These are phyloP conservation scores for Gouania willdenowi DNA, from an alignment of 2,797 vertebrate genomes.

Conservation along the genomic window DNA sequence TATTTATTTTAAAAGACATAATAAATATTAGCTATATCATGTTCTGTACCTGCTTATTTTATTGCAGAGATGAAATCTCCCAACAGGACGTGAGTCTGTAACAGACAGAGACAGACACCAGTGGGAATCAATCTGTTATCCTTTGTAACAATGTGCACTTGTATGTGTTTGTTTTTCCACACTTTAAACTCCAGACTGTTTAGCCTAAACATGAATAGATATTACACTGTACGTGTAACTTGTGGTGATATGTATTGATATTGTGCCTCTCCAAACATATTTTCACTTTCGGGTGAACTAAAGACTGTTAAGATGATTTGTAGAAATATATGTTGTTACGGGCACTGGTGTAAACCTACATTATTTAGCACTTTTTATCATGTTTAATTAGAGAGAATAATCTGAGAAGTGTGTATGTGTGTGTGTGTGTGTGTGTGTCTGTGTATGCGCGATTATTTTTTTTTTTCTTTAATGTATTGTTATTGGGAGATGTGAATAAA, in stretches of 20 bases:
- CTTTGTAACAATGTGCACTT: no score
- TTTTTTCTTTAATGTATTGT: slow-evolving; percentile 20
- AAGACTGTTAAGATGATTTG: slow-evolving; percentile 54
- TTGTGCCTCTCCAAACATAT: slow-evolving; percentile 65
- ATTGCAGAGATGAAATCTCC: no score
- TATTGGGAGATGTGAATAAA: slow-evolving; percentile 36
- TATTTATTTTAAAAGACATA: no score
- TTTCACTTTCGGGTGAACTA: slow-evolving; percentile 40
- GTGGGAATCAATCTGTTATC: no score
- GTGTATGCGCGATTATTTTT: no score
- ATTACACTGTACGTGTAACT: slow-evolving; percentile 49
- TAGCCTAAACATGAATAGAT: slow-evolving; percentile 67
- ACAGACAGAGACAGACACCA: no score
- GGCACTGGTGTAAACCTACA: slow-evolving; percentile 17
- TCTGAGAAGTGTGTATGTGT: slow-evolving; percentile 25
- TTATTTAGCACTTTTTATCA: slow-evolving; percentile 21
- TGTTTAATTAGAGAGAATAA: slow-evolving; percentile 27
- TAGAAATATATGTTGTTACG: slow-evolving; percentile 28
- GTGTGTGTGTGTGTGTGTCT: no score
- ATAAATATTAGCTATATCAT: no score
- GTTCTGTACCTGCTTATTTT: no score
- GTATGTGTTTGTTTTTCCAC: no score
- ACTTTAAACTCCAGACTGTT: slow-evolving; percentile 24
- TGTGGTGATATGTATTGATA: slow-evolving; percentile 63
- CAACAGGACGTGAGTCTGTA: no score